phyloP scores from a whole-genome alignment of 2,113 vertebrate genomes.

The Rhinichthys klamathensis region DNA sequence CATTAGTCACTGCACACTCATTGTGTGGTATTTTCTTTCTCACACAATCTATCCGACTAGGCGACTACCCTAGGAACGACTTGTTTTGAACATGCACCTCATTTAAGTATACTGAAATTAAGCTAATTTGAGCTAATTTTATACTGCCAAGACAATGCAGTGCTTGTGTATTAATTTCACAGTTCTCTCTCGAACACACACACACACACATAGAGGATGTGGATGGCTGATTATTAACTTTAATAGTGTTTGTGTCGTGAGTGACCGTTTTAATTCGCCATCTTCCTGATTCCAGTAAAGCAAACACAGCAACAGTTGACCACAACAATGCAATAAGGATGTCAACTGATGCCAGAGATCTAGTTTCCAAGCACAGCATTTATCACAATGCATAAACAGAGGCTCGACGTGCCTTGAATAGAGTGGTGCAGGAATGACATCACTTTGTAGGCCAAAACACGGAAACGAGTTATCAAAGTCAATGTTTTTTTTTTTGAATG shows the following conservation, averaged over 20 bases:
- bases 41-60: not conserved
- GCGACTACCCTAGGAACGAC: not conserved
- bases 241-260: slow-evolving; percentile 47
- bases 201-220: not conserved
- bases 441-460: too few species aligned
- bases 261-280: not conserved
- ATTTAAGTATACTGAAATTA: not conserved
- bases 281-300: not conserved
- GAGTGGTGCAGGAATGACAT: too few species aligned
- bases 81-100: not conserved
- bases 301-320: not conserved
- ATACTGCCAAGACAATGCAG: slow-evolving; percentile 7
- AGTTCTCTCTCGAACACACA: not conserved
- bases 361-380: not conserved
- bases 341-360: not conserved
- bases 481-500: too few species aligned
- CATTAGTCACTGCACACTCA: slow-evolving; percentile 1
- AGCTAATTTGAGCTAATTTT: not conserved
- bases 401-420: not conserved
- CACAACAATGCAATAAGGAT: slow-evolving; percentile 20
- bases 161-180: not conserved
- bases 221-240: slow-evolving; percentile 46
- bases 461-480: too few species aligned
- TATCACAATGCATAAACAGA: not conserved
- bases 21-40: not conserved